Evolutionary conservation across 1,140 invertebrate genomes (phyloP), one percentile per base, ranked within the genome.

Genomic region (Calliopsis andreniformis): DNA sequence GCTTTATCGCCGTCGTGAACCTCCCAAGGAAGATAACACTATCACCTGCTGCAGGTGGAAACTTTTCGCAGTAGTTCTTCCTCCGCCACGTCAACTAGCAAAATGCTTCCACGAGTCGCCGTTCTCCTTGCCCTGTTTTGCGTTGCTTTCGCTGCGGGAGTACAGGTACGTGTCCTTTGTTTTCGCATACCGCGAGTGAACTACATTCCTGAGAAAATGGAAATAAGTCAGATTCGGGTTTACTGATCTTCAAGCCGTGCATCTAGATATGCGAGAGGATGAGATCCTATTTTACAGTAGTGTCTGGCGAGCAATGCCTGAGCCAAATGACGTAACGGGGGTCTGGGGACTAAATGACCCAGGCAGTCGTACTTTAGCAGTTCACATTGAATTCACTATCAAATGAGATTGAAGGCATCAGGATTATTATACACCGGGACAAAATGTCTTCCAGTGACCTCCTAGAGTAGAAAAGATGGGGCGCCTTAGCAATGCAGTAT

Each of bases 81-180:
- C 45, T 35, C 25, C 43, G 23, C 47, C 69, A 12, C 55, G 66
- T 55, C 32, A 49, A 47, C 39, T 39, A 10, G 25, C 25, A 72
- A 83, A 72, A 84, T 83, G 82, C 83, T 63, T 42, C 28, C 43
- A 2, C 81, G 47, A 12, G 0, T 16, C 14, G 12, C 47, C 1
- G 39, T 79, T 32, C 18, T 64, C 14, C 23, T 66, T 18, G 58
- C 75, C 5, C 14, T 78, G 10, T 25, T 23, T 16, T 58, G 47
- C 20, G 10, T 35, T 16, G 47, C 51, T 63, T 42, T 51, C 23
- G 53, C 30, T 14, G 5, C 47, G 8, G 58, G 42, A 47, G 18
- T 5, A 6, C 3, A 28, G 69, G 80, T 80, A 75, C 28, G 75
- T 82, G 42, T 30, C n/a, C n/a, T n/a, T n/a, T n/a, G n/a, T n/a